Conservation (phyloP, 2,113 vertebrate genomes). For the Pipra filicauda region DNA sequence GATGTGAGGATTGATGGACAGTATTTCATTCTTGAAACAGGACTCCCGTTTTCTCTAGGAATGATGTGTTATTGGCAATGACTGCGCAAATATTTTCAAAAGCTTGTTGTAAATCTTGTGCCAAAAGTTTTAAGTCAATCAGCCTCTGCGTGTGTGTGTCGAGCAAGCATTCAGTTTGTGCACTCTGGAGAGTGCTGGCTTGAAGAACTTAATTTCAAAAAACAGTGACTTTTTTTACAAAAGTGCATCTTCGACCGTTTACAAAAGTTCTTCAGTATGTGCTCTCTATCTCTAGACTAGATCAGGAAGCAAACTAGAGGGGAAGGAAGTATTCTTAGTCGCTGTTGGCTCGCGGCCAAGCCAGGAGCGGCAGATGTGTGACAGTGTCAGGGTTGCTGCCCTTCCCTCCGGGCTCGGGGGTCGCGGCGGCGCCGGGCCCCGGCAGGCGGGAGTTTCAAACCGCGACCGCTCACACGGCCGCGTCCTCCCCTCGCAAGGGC, state of each 20-base stretch:
- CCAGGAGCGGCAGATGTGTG: rapidly evolving
- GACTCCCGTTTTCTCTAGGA: neutral
- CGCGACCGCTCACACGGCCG: rapidly evolving
- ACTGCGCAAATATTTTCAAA: neutral
- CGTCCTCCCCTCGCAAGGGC: neutral
- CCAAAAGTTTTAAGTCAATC: neutral
- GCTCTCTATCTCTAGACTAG: neutral
- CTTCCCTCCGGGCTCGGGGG: neutral
- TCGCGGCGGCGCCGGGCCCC: neutral
- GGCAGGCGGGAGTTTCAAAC: neutral
- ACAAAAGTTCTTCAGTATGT: no score
- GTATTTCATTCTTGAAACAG: neutral
- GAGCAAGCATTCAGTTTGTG: neutral
- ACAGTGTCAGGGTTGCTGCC: rapidly evolving
- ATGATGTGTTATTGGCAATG: rapidly evolving
- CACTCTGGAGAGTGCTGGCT: rapidly evolving
- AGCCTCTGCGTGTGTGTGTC: rapidly evolving
- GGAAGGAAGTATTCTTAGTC: neutral
- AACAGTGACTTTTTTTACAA: rapidly evolving
- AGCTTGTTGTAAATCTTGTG: neutral
- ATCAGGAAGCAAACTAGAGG: neutral
- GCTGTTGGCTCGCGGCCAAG: neutral
- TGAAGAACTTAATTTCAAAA: neutral
- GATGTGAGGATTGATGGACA: rapidly evolving
- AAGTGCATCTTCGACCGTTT: neutral